Evolutionary conservation across 2,113 vertebrate species (phyloP), one percentile per base, ranked within the genome.

Genomic region (Eleginops maclovinus): DNA sequence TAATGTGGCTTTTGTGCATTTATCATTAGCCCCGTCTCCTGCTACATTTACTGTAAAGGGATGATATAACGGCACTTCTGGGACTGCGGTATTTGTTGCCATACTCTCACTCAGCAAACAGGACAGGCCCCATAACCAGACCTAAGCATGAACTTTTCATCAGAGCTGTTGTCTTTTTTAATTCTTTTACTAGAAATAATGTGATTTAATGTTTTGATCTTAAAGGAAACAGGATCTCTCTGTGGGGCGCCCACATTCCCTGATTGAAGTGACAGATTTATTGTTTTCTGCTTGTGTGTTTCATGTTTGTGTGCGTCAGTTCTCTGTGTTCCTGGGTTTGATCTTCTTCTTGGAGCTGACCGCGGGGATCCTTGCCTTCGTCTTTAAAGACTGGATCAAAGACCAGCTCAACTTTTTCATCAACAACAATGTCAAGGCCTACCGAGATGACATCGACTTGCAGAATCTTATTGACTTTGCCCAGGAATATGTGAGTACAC

Each of bases 311-410:
- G 61, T 36, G 31, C 7, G 7, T n/a, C 66, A 97, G 96, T 98
- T 98, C 83, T 98, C 97, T 0, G 96, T 98, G 87, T 97, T 97
- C 93, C 93, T 98, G 49, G 96, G 97, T 67, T 96, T 98, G 92
- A 98, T 97, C 90, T 98, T 97, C 89, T 97, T 97, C 93, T 83
- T 97, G 93, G 97, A 97, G 92, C 93, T 98, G 81, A 96, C 97
- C 0, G 94, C 96, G 1, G 97, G 97, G 72, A 95, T 98, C 89
- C 92, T 98, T 28, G 96, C 96, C 84, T 98, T 97, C 1, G 96
- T 97, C 72, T 98, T 98, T 85, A 98, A 98, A 81, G 97, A 97
- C 89, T 97, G 97, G 97, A 97, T 98, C 92, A 97, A 97, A 93
- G 97, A 98, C 91, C 97, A 98, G 92, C 95, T 98, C 53, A 98